Conservation (phyloP, 2,113 vertebrate genomes). For the Oryctolagus cuniculus region mOryCun1.1 NC_091436.1:79435501-79436000, state of each 20-base stretch:
- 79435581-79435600: not conserved
- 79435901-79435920: too few relatives aligned
- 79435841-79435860: not conserved
- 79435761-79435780: slow-evolving; percentile 8
- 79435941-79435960: too few relatives aligned
- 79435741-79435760: slow-evolving; percentile 7
- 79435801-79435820: not conserved
- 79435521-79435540: slow-evolving; percentile 1
- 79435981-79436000: too few relatives aligned
- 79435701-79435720: not conserved
- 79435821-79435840: not conserved
- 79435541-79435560: not conserved
- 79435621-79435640: slow-evolving; percentile 3
- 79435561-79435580: not conserved
- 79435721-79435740: not conserved
- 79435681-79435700: slow-evolving; percentile 16
- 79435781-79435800: not conserved
- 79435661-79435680: not conserved
- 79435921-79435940: too few relatives aligned
- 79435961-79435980: too few relatives aligned
- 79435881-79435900: too few relatives aligned
- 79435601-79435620: not conserved
- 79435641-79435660: not conserved
- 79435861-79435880: too few relatives aligned
- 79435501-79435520: not conserved